phyloP scores from a whole-genome alignment of 2,797 vertebrate species.

The Lacerta agilis region DNA sequence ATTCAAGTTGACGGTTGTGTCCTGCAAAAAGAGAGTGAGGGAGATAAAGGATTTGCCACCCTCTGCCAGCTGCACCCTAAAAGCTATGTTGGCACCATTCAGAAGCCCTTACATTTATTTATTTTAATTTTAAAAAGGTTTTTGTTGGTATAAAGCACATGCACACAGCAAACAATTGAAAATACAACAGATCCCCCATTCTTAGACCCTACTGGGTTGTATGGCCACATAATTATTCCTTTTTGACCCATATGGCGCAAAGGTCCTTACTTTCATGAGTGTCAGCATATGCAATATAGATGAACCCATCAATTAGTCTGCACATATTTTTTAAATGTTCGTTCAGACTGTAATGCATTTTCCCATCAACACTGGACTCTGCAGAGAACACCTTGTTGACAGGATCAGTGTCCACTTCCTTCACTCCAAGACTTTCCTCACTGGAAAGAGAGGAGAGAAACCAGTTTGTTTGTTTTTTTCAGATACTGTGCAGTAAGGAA shows the following conservation, averaged over 20 bases:
- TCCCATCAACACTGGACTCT: slow-evolving; percentile 74
- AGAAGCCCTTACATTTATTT: slow-evolving; percentile 1
- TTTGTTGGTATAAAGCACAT: too few species aligned
- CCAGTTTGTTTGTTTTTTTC: not conserved
- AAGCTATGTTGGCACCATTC: not conserved
- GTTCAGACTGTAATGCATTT: slow-evolving; percentile 76
- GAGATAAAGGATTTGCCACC: not conserved
- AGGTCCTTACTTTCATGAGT: slow-evolving; percentile 79
- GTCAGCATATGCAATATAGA: slow-evolving; percentile 94
- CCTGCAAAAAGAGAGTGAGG: slow-evolving; percentile 27
- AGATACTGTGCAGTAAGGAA: not conserved
- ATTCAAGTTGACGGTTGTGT: slow-evolving; percentile 82
- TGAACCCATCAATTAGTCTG: slow-evolving; percentile 90
- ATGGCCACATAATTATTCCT: too few species aligned
- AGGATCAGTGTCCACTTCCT: slow-evolving; percentile 78
- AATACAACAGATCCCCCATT: too few species aligned
- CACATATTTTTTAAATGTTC: slow-evolving; percentile 91
- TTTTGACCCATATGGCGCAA: too few species aligned
- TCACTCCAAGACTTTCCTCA: slow-evolving; percentile 89
- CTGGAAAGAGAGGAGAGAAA: slow-evolving; percentile 71
- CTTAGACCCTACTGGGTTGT: too few species aligned
- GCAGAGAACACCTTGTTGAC: slow-evolving; percentile 88
- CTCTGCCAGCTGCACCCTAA: not conserved
- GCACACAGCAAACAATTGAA: too few species aligned
- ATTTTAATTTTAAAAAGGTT: too few species aligned